Evolutionary conservation across 2,797 vertebrate species (phyloP).

Genomic region (Urosaurus nigricauda): DNA sequence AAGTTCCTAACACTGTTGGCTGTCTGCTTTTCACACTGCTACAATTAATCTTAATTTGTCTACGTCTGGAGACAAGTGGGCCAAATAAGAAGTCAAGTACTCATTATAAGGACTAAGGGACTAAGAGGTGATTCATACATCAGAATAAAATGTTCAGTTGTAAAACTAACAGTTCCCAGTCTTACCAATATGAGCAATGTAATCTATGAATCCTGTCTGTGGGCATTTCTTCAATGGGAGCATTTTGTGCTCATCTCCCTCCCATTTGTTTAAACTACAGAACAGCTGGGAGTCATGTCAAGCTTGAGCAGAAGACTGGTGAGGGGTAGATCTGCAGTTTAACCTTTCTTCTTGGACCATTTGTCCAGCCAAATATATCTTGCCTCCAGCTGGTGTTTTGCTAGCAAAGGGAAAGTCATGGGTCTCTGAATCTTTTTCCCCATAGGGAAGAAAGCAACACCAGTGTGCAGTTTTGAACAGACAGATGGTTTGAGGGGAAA

Average conservation of each 20-base stretch:
- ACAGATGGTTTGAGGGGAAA: neutral
- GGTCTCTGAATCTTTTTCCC: neutral
- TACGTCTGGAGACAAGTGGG: constrained; percentile 68
- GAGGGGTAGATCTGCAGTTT: neutral
- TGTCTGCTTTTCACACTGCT: constrained; percentile 68
- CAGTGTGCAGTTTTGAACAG: neutral
- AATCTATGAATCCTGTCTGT: neutral
- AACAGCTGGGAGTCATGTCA: neutral
- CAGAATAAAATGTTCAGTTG: neutral
- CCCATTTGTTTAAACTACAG: neutral
- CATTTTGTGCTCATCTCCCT: no score
- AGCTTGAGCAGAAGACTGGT: neutral
- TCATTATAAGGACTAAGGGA: constrained; percentile 52
- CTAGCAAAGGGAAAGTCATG: neutral
- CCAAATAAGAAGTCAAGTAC: constrained; percentile 59
- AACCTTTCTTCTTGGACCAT: neutral
- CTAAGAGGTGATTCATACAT: constrained; percentile 22
- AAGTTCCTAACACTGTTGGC: constrained; percentile 58
- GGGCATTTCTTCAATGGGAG: neutral
- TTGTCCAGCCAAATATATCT: neutral
- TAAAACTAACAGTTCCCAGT: neutral
- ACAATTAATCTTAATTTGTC: constrained; percentile 74
- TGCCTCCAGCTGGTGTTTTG: neutral
- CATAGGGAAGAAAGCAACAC: neutral
- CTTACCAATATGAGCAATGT: neutral